Evolutionary conservation across 2,888 invertebrate genomes (phyloP), one percentile per base, ranked within the genome.

Genomic region (Miltochrista miniata): DNA sequence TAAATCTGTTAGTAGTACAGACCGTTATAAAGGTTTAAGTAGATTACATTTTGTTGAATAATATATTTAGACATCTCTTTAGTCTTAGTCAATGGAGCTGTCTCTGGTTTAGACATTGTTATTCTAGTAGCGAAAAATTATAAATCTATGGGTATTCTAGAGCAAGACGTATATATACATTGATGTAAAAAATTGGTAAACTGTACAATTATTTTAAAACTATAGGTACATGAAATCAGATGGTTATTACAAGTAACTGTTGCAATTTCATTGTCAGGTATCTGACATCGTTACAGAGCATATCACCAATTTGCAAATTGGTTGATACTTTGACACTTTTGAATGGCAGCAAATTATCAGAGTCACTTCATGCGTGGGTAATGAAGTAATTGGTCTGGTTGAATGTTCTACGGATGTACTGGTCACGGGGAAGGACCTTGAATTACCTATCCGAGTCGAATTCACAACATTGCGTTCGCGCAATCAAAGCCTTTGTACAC

Each of bases 371-470:
- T 54, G 51, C 46, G 54, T 49, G 41, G 50, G 41, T 59, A 54
- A 54, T 57, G 62, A 57, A 54, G 50, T 63, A 68, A 76, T 71
- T 70, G 72, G 70, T 51, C 53, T 41, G 61, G 62, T 67, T 78
- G 73, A 83, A 83, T 79, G 71, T 72, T 54, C 73, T 69, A 59
- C 87, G 87, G 87, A 89, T 85, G 80, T 72, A 70, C 68, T 74
- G 71, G 80, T 85, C 82, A 84, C 76, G 78, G 74, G 77, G 74
- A 61, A 71, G 63, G 74, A 64, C 90, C 89, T 90, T 90, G 89
- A 85, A 85, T 87, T 84, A 83, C 65, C 63, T 65, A 71, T 68
- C 75, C 75, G 80, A 70, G 70, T 70, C 81, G 75, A 83, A 87
- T 87, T 79, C 72, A 83, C 83, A 81, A 80, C 71, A 71, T 71